Conservation (phyloP, 64 coral and sea anemone genomes). For the Stichodactyla mertensii region DNA sequence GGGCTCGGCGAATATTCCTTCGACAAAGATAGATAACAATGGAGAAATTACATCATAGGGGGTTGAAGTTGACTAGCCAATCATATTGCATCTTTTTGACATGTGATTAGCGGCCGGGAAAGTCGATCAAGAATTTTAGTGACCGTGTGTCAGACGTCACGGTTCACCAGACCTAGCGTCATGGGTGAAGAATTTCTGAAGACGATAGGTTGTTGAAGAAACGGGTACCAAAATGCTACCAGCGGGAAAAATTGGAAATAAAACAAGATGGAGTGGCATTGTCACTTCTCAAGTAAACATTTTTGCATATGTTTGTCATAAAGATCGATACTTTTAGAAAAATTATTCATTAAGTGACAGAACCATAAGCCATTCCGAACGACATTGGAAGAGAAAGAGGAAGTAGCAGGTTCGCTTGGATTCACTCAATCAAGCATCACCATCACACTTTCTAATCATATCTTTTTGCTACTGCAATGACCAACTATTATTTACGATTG, state of each 20-base stretch:
- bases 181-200: slow-evolving; percentile 27
- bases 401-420: background rate
- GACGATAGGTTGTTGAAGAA: slow-evolving; percentile 7
- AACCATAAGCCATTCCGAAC: background rate
- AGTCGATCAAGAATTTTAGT: slow-evolving; percentile 3
- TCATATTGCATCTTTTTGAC: background rate
- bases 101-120: slow-evolving; percentile 23
- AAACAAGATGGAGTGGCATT: background rate
- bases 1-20: slow-evolving; percentile 1
- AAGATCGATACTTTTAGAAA: background rate
- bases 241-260: background rate
- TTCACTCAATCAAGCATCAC: background rate
- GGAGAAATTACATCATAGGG: slow-evolving; percentile 37
- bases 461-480: background rate
- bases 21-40: slow-evolving; percentile 1
- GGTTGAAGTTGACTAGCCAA: background rate
- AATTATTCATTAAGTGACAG: background rate
- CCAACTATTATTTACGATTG: background rate
- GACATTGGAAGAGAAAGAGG: background rate
- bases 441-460: background rate
- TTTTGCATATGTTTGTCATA: too few relatives aligned
- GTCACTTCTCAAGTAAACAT: background rate
- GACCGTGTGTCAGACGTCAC: slow-evolving; percentile 20
- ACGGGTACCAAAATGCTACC: slow-evolving; percentile 14
- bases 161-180: background rate